Evolutionary conservation across 2,113 vertebrate species (phyloP).

Genomic region (Bubalus kerabau): DNA sequence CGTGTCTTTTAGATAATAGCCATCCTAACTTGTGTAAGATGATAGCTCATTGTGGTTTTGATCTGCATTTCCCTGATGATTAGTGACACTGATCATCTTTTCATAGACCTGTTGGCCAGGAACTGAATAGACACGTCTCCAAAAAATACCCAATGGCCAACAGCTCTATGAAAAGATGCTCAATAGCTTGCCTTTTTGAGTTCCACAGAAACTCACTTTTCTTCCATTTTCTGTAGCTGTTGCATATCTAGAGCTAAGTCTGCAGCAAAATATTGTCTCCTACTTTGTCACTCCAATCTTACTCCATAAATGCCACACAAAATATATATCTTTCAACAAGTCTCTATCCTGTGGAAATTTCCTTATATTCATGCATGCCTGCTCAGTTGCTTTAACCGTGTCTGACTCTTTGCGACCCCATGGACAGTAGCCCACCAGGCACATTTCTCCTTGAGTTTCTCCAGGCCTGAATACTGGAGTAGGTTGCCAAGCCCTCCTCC

Average conservation of each 20-base stretch:
- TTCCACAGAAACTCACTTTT: background rate
- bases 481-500: background rate
- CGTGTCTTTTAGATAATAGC: background rate
- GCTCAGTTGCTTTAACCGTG: background rate
- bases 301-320: fast-evolving
- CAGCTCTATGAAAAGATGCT: background rate
- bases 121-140: background rate
- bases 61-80: background rate
- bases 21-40: background rate
- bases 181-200: background rate
- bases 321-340: background rate
- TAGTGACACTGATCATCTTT: background rate
- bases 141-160: background rate
- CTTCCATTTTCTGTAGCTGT: background rate
- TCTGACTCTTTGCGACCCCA: background rate
- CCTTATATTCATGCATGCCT: background rate
- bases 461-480: background rate
- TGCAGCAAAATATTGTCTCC: background rate
- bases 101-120: background rate
- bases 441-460: background rate
- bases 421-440: background rate
- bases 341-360: background rate
- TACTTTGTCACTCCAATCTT: background rate
- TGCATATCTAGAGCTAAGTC: background rate
- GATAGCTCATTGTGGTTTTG: background rate